Percentiles rank a stretch among this genome's conserved stretches.
These are phyloP conservation scores for Steinernema khuongi DNA, from an alignment of 1,140 invertebrate species.

Conservation along the genomic window DNA sequence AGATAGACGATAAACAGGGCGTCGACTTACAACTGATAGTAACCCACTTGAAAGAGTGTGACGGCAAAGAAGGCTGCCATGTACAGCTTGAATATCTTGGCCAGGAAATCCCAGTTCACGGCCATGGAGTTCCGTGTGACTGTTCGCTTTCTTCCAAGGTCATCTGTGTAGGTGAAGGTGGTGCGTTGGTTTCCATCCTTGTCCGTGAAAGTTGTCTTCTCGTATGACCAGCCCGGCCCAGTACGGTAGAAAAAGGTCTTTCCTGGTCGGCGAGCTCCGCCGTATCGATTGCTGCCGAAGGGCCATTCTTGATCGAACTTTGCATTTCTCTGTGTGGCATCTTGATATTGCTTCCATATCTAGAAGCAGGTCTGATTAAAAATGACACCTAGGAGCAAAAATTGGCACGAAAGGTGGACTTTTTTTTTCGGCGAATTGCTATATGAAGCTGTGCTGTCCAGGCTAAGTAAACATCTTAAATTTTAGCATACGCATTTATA, in stretches of 20 bases:
- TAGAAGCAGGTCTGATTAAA: neutral
- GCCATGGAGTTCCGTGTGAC: neutral
- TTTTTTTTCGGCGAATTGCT: too few relatives aligned
- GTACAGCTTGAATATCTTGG: neutral
- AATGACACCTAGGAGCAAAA: too few relatives aligned
- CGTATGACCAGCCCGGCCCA: neutral
- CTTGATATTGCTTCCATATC: conserved; percentile 12
- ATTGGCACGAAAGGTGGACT: neutral
- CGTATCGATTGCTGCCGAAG: neutral
- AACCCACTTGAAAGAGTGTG: neutral
- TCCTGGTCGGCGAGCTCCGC: neutral
- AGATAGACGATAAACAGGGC: neutral
- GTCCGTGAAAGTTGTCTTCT: neutral
- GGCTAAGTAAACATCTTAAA: too few relatives aligned
- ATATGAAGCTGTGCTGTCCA: too few relatives aligned
- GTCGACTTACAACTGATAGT: neutral
- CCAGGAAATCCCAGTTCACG: neutral
- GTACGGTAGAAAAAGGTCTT: neutral
- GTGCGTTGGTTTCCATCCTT: neutral
- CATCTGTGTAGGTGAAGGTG: neutral
- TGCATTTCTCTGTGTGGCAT: neutral
- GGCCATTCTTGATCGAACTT: neutral
- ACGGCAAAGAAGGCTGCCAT: neutral
- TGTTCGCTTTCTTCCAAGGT: neutral
- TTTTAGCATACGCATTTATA: neutral